These are phyloP conservation scores for Euborellia annulipes DNA, from an alignment of 1,140 invertebrate genomes.

Conservation along the genomic window DNA sequence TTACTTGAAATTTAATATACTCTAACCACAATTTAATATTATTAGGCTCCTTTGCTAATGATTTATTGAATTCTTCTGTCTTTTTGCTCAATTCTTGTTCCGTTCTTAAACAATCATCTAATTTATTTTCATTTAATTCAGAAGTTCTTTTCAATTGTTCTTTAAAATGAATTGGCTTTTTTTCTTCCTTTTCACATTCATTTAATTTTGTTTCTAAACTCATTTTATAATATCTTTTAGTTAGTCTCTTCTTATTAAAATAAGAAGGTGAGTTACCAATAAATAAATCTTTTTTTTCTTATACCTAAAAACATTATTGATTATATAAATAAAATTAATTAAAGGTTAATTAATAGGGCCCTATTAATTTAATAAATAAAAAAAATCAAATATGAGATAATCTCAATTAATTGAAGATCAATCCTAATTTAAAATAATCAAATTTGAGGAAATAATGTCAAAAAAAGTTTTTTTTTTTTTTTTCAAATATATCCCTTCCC, in stretches of 20 bases:
- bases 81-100: constrained; percentile 30
- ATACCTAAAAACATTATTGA: constrained; percentile 8
- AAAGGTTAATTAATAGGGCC: no score
- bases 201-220: constrained; percentile 17
- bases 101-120: constrained; percentile 20
- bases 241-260: constrained; percentile 18
- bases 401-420: no score
- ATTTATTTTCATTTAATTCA: constrained; percentile 13
- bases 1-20: constrained; percentile 39
- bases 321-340: constrained; percentile 1
- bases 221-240: constrained; percentile 24
- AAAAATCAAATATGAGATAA: no score
- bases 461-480: no score
- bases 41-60: constrained; percentile 29
- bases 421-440: no score
- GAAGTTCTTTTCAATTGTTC: constrained; percentile 14
- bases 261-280: constrained; percentile 19
- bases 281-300: constrained; percentile 12
- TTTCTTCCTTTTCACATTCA: constrained; percentile 18
- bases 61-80: constrained; percentile 34
- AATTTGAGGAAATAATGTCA: no score
- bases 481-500: no score
- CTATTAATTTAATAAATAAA: no score
- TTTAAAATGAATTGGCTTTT: constrained; percentile 19
- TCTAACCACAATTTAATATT: constrained; percentile 37